Evolutionary conservation across 2,888 invertebrate genomes (phyloP), one percentile per base, ranked within the genome.

Genomic region (Amphipyra berbera): DNA sequence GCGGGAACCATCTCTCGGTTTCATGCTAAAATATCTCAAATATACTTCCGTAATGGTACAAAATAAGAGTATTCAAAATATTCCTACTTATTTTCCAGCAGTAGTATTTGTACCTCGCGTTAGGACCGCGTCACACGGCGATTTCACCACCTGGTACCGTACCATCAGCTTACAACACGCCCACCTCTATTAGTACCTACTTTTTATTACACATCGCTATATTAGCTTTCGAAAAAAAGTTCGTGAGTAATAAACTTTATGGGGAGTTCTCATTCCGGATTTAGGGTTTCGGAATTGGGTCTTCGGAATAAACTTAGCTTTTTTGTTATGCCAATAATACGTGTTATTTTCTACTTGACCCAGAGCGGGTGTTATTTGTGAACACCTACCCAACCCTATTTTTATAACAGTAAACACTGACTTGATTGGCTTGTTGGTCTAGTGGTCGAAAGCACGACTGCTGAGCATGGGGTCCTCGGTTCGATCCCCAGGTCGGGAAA

Each of bases 191-290:
- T 27, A 52, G 38, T 52, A 30, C 41, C 42, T 44, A 54, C 38
- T 68, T 68, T 78, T 74, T 76, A 78, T 61, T 75, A 71, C 53
- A 47, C 44, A 44, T 42, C 30, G 47, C 14, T 62, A 21, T 21
- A 21, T 59, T 37, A 57, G 27, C 47, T 52, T 54, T 78, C 41
- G 41, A 65, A 67, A 69, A 58, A 60, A 48, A 44, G 21, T 71
- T 66, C 67, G 55, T 65, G 61, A 61, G 61, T 63, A 65, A 61
- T 74, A 71, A 78, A 75, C 21, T 71, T 76, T 63, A 71, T 65
- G 6, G 44, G 42, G 37, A 63, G 62, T 64, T 67, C 37, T 40
- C 37, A 50, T 58, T 67, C 6, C 53, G n/a, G 44, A 52, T 56
- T 54, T 13, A 45, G 37, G 48, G 12, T 33, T 7, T 44, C 13